Percentiles rank a stretch among this genome's conserved stretches.
These are phyloP conservation scores for Periplaneta americana DNA, from an alignment of 1,140 invertebrate genomes.

Conservation along the genomic window DNA sequence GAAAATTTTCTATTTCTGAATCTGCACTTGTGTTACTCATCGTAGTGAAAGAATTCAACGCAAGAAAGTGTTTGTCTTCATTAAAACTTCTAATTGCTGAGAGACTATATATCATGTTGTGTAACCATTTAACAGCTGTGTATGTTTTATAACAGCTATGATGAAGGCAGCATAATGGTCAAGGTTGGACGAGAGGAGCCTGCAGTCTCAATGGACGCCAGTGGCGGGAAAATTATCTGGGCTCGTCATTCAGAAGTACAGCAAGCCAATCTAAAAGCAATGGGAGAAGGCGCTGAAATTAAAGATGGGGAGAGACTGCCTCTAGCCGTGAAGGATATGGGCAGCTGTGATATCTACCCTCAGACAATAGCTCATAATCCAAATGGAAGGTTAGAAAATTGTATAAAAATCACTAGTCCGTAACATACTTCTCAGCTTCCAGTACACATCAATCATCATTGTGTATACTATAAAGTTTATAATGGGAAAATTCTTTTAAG, in stretches of 20 bases:
- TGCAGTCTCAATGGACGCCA: conserved; percentile 97
- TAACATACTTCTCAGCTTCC: too few species aligned
- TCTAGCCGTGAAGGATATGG: conserved; percentile 96
- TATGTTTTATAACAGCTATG: conserved; percentile 66
- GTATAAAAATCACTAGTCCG: too few species aligned
- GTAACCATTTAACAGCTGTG: too few species aligned
- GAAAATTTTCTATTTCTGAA: too few species aligned
- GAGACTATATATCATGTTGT: too few species aligned
- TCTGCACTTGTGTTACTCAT: too few species aligned
- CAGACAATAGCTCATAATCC: conserved; percentile 98
- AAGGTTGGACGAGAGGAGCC: conserved; percentile 98
- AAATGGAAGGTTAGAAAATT: conserved; percentile 85
- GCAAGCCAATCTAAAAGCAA: conserved; percentile 90
- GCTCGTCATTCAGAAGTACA: conserved; percentile 97
- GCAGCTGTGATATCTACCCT: conserved; percentile 98
- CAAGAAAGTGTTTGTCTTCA: too few species aligned
- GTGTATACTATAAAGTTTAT: too few species aligned
- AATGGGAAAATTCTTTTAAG: too few species aligned
- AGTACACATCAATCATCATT: too few species aligned
- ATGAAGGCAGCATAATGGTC: conserved; percentile 97
- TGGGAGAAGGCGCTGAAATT: conserved; percentile 68
- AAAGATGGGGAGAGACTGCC: conserved; percentile 92
- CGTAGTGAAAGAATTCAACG: too few species aligned
- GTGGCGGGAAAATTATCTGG: conserved; percentile 98
- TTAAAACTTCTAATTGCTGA: too few species aligned